phyloP scores from a whole-genome alignment of 2,113 vertebrate species.

The Calidris pugnax region DNA sequence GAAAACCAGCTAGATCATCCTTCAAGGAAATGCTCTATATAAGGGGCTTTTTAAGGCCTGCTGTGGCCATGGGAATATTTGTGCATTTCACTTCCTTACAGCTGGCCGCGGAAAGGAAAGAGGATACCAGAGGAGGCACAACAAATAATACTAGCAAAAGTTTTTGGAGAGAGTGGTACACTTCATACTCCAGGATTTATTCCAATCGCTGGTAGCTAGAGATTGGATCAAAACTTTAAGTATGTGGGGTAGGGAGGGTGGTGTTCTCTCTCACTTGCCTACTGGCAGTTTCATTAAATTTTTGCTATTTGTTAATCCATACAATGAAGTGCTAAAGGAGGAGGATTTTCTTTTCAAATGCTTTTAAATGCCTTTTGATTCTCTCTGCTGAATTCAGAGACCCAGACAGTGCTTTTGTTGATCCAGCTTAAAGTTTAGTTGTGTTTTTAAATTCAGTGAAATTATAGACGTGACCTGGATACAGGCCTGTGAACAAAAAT shows the following conservation, averaged over 20 bases:
- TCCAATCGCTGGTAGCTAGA: neutral
- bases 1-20: neutral
- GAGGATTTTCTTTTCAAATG: neutral
- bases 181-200: neutral
- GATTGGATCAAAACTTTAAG: neutral
- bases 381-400: neutral
- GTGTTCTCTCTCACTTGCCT: neutral
- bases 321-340: neutral
- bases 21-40: neutral
- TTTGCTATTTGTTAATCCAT: neutral
- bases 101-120: neutral
- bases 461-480: neutral
- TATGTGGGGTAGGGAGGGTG: neutral
- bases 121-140: neutral
- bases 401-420: neutral
- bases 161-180: neutral
- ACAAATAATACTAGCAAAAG: neutral
- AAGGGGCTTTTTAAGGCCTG: neutral
- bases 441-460: neutral
- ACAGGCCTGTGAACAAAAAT: neutral
- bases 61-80: neutral
- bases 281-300: neutral
- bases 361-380: neutral
- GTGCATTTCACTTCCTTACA: neutral
- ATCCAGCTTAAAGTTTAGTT: neutral